Evolutionary conservation across 2,113 vertebrate species (phyloP), one percentile per base, ranked within the genome.

Genomic region (Scophthalmus maximus): DNA sequence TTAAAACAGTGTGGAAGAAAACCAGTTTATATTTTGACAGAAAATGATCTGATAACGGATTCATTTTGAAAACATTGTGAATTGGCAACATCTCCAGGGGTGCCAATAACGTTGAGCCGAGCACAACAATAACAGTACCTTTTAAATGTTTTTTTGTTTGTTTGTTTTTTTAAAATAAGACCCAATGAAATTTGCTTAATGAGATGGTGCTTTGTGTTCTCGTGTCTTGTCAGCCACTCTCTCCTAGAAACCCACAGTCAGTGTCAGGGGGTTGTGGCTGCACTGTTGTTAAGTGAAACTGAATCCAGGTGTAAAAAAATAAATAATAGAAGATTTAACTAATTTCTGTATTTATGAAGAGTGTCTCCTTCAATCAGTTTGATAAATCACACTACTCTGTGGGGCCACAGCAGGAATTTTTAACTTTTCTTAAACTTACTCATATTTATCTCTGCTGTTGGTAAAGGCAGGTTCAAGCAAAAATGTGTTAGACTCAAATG

Each of bases 381-480:
- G 56, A 42, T 73, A 71, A 78, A 40, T 82, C 63, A 79, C 83
- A 86, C 78, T 89, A 88, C 82, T 64, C 55, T 62, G 64, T 58
- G 46, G 61, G 65, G 59, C 49, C 26, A 20, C 64, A 62, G 71
- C 67, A 75, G 62, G 58, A 81, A 46, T 69, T 78, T 80, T 72
- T 40, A 80, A 81, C 68, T 67, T n/a, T 73, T 84, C 55, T 74
- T 76, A 49, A 79, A 63, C 56, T 14, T 59, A 23, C 26, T 82
- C 34, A 7, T 84, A 69, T 88, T 82, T 84, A 77, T 84, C 40
- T 62, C 73, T 84, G 79, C 80, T 84, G 64, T 64, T 58, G n/a
- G n/a, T n/a, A n/a, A n/a, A n/a, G n/a, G 65, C 69, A 79, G 69
- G 47, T 70, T 71, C 70, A 81, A 58, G 68, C 36, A 64, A 50